A percentile compares a stretch with the other conserved stretches of the same genome.
Conservation (phyloP, 2,888 invertebrate genomes). For the Polymixis flavicincta region DNA sequence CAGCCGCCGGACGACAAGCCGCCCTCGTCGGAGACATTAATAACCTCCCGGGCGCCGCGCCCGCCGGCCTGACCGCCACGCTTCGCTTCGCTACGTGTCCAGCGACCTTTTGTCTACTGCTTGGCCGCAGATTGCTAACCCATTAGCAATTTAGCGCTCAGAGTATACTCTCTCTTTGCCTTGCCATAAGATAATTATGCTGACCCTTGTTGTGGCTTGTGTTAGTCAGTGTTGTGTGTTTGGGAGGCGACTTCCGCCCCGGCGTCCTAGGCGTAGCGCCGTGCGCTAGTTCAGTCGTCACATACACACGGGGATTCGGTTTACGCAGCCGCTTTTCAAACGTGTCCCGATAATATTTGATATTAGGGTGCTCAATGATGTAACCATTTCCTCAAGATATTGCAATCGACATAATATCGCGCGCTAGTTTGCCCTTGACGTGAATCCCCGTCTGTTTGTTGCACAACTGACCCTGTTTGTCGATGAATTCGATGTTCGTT, state of each 20-base stretch:
- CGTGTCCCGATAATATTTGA: conserved; percentile 11
- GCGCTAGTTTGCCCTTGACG: not conserved
- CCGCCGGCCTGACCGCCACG: conserved; percentile 21
- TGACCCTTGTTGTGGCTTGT: conserved; percentile 74
- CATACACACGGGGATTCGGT: conserved; percentile 14
- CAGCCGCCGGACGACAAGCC: conserved; percentile 10
- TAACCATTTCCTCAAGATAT: conserved; percentile 8
- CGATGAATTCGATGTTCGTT: conserved; percentile 26
- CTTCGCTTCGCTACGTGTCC: conserved; percentile 55
- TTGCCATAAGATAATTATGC: conserved; percentile 56
- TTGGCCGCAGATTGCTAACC: conserved; percentile 41
- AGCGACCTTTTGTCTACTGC: conserved; percentile 47
- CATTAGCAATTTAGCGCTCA: conserved; percentile 22
- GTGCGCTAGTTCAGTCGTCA: conserved; percentile 14
- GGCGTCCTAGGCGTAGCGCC: conserved; percentile 11
- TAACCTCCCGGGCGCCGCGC: conserved; percentile 19
- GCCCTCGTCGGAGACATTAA: conserved; percentile 35
- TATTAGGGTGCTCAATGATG: conserved; percentile 22
- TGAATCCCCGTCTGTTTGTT: conserved; percentile 32
- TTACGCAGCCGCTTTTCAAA: conserved; percentile 14
- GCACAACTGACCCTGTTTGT: conserved; percentile 36
- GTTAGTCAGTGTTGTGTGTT: conserved; percentile 68
- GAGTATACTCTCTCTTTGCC: conserved; percentile 33
- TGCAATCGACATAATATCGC: not conserved
- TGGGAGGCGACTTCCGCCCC: conserved; percentile 34